A percentile compares a stretch with the other conserved stretches of the same genome.
These are phyloP conservation scores for Trichogramma evanescens DNA, from an alignment of 2,888 invertebrate genomes.

Conservation along the genomic window DNA sequence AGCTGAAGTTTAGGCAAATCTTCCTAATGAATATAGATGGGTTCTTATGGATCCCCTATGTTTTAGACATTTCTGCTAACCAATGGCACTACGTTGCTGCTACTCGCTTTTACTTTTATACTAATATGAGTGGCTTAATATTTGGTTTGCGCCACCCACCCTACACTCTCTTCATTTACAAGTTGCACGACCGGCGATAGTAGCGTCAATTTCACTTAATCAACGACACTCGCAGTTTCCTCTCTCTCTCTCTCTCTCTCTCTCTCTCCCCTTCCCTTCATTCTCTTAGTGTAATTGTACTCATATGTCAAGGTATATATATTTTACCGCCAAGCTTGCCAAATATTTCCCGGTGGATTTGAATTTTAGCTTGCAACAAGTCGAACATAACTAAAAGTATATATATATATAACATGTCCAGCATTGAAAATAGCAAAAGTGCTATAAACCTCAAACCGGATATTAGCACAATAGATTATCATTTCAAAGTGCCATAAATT, in stretches of 20 bases:
- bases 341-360: no score
- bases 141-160: neutral
- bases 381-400: no score
- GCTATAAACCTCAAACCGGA: no score
- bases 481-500: no score
- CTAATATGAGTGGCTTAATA: no score
- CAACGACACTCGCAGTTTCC: neutral
- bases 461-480: no score
- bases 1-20: slow-evolving; percentile 21
- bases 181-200: neutral
- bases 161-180: neutral
- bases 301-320: no score
- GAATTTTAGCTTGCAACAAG: no score
- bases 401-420: no score
- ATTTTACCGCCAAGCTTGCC: no score
- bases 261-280: neutral
- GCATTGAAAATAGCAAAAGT: no score
- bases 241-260: neutral
- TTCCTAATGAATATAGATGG: slow-evolving; percentile 40
- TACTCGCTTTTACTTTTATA: neutral
- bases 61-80: slow-evolving; percentile 1
- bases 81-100: neutral
- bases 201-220: slow-evolving; percentile 13
- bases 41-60: slow-evolving; percentile 12
- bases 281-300: neutral